These are phyloP conservation scores for Spodoptera picta DNA, from an alignment of 2,888 invertebrate genomes.

Conservation along the genomic window DNA sequence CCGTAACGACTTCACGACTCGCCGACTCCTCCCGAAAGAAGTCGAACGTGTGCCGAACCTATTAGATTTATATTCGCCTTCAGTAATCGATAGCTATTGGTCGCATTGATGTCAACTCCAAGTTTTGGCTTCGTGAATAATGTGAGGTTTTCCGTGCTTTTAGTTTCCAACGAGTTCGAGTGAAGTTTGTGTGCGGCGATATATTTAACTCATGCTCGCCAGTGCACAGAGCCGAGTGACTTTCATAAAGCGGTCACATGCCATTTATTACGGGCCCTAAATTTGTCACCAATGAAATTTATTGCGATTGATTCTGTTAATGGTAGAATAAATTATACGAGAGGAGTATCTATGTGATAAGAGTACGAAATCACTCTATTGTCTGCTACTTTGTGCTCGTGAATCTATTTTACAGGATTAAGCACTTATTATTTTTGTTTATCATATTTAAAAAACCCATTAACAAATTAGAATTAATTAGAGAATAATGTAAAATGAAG, in stretches of 20 bases:
- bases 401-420: no score
- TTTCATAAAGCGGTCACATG: slow-evolving; percentile 29
- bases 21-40: slow-evolving; percentile 15
- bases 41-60: slow-evolving; percentile 24
- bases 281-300: slow-evolving; percentile 25
- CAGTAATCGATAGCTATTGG: slow-evolving; percentile 54
- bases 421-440: no score
- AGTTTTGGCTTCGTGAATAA: slow-evolving; percentile 45
- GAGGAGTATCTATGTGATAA: not conserved
- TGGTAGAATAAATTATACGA: not conserved
- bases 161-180: slow-evolving; percentile 35
- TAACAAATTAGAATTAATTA: not conserved
- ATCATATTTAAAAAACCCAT: no score
- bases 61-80: slow-evolving; percentile 40
- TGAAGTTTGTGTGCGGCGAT: slow-evolving; percentile 35
- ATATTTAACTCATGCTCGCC: slow-evolving; percentile 36
- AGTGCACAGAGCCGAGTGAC: slow-evolving; percentile 17
- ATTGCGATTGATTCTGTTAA: slow-evolving; percentile 9
- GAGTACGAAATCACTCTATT: no score
- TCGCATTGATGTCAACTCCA: slow-evolving; percentile 51
- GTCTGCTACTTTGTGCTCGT: no score
- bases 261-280: slow-evolving; percentile 22
- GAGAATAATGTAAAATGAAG: slow-evolving; percentile 2
- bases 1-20: slow-evolving; percentile 31
- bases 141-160: slow-evolving; percentile 41